Evolutionary conservation across 2,888 invertebrate species (phyloP).

Genomic region (Andricus curvator): DNA sequence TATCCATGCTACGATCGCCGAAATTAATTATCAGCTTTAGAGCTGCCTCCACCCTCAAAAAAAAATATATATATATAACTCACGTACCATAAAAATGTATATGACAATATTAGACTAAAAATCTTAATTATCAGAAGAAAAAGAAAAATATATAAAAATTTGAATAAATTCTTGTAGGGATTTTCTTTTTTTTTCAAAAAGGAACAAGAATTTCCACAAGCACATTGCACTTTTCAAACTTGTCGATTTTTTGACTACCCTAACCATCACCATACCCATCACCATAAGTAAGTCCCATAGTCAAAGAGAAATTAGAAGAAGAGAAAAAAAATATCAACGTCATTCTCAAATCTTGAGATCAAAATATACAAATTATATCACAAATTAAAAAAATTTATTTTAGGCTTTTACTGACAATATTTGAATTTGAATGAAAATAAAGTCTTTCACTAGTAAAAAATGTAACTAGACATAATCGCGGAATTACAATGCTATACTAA

Average conservation of each 20-base stretch:
- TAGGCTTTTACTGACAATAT: neutral
- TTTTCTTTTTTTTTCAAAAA: no score
- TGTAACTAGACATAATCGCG: no score
- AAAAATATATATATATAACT: neutral
- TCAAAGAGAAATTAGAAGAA: neutral
- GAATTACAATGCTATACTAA: no score
- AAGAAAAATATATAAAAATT: no score
- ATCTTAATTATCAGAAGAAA: no score
- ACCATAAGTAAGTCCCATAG: conserved; percentile 2
- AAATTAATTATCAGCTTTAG: no score
- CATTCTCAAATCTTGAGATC: neutral
- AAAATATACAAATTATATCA: neutral
- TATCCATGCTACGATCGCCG: neutral
- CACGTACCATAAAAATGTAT: neutral
- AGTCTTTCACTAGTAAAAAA: neutral
- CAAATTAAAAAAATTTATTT: neutral
- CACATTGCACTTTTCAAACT: no score
- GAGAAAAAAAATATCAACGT: neutral
- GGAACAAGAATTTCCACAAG: no score
- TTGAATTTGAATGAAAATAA: neutral
- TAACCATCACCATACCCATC: conserved; percentile 31
- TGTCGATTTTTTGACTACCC: no score
- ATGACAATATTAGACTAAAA: no score
- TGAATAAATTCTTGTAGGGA: no score
- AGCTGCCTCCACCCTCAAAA: no score